These are phyloP conservation scores for Latrodectus geometricus DNA, from an alignment of 1,140 invertebrate genomes.

Conservation along the genomic window DNA sequence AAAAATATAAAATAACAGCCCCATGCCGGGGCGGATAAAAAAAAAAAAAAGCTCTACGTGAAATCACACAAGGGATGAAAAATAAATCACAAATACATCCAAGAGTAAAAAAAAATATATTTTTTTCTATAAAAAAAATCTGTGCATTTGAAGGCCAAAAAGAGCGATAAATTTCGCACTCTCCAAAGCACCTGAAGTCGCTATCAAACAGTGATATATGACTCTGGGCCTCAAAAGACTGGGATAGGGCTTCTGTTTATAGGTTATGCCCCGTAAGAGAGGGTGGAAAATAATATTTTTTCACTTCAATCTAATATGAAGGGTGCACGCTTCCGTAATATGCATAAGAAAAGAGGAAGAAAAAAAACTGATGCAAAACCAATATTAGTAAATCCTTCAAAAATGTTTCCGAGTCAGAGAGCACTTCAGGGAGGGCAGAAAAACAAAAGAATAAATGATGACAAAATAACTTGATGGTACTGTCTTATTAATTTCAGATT, in stretches of 20 bases:
- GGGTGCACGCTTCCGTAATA: slow-evolving; percentile 7
- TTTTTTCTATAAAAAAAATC: slow-evolving; percentile 42
- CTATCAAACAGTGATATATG: slow-evolving; percentile 57
- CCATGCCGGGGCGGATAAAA: not conserved
- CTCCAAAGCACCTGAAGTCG: slow-evolving; percentile 52
- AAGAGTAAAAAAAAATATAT: slow-evolving; percentile 32
- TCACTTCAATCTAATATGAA: slow-evolving; percentile 21
- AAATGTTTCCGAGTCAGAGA: slow-evolving; percentile 38
- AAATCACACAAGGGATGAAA: not conserved
- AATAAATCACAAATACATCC: slow-evolving; percentile 51
- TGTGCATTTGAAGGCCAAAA: slow-evolving; percentile 6
- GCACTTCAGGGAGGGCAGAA: not conserved
- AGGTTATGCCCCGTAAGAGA: slow-evolving; percentile 10
- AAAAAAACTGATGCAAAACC: slow-evolving; percentile 26
- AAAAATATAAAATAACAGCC: not conserved
- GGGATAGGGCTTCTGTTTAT: slow-evolving; percentile 39
- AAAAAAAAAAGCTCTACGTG: slow-evolving; percentile 8
- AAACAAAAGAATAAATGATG: not conserved
- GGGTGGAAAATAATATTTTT: not conserved
- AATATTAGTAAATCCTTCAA: slow-evolving; percentile 57
- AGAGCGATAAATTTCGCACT: slow-evolving; percentile 55
- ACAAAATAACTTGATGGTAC: slow-evolving; percentile 22
- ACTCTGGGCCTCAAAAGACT: slow-evolving; percentile 7
- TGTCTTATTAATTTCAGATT: slow-evolving; percentile 57
- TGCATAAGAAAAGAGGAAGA: not conserved